Evolutionary conservation across 2,797 vertebrate genomes (phyloP).

Genomic region (Sebastes matsubarae): DNA sequence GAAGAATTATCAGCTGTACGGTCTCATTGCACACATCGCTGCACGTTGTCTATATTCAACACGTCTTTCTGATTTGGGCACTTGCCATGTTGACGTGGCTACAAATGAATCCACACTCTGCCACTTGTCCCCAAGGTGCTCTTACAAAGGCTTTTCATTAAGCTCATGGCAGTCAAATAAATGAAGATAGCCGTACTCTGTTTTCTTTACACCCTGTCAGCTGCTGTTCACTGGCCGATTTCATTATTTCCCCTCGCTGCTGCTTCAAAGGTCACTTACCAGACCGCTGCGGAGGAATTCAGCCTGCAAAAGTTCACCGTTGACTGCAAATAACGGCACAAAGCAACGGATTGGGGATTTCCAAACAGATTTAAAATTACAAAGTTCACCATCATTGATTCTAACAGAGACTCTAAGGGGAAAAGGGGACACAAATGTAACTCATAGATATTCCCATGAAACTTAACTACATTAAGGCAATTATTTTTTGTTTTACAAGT

Average conservation of each 20-base stretch:
- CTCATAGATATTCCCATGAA: no score
- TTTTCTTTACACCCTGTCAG: slow-evolving; percentile 20
- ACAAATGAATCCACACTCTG: slow-evolving; percentile 15
- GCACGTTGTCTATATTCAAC: slow-evolving; percentile 13
- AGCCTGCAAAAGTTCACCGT: background rate
- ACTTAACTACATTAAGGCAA: no score
- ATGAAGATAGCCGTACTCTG: slow-evolving; percentile 3
- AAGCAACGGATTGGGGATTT: background rate
- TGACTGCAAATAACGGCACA: background rate
- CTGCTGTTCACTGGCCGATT: slow-evolving; percentile 21
- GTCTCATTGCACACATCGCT: background rate
- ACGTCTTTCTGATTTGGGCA: background rate
- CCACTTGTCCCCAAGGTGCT: slow-evolving; percentile 21
- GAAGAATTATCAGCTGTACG: slow-evolving; percentile 4
- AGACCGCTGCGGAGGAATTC: slow-evolving; percentile 21
- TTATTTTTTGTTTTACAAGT: no score
- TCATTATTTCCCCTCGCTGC: slow-evolving; percentile 27
- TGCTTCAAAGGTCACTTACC: slow-evolving; percentile 32
- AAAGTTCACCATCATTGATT: slow-evolving; percentile 13
- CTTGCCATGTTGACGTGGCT: background rate
- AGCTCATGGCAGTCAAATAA: slow-evolving; percentile 10
- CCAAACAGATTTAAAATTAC: background rate
- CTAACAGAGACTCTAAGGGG: background rate
- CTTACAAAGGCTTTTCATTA: slow-evolving; percentile 39
- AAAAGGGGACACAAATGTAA: no score